phyloP scores from a whole-genome alignment of 1,140 invertebrate genomes.

The Brachionus rotundiformis region DNA sequence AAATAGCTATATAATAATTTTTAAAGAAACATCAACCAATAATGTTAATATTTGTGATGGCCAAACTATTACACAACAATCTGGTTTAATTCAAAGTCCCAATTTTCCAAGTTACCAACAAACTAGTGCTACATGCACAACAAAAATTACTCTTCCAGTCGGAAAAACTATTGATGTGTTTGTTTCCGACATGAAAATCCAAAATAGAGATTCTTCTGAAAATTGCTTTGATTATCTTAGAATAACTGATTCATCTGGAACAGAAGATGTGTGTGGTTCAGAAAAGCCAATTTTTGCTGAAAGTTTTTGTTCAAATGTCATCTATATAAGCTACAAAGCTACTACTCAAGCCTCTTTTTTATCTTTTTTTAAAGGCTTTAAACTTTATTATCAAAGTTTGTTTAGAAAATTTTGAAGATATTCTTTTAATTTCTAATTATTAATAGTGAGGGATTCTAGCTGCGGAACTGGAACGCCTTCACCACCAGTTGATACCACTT shows the following conservation, averaged over 20 bases:
- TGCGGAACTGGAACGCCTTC: constrained; percentile 39
- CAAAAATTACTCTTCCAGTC: constrained; percentile 3
- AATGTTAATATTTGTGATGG: background rate
- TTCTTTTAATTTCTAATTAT: background rate
- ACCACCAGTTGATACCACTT: background rate
- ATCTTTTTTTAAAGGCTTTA: constrained; percentile 16
- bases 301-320: constrained; percentile 15
- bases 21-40: background rate
- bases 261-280: background rate
- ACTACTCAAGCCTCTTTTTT: background rate
- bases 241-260: constrained; percentile 18
- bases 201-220: constrained; percentile 40
- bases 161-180: constrained; percentile 39
- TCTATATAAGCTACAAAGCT: constrained; percentile 41
- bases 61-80: background rate
- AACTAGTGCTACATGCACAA: background rate
- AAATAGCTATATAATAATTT: too few species aligned
- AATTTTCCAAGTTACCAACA: background rate
- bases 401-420: background rate
- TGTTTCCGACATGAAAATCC: constrained; percentile 34
- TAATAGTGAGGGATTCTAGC: constrained; percentile 28
- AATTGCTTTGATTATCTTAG: background rate
- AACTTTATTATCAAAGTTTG: constrained; percentile 40
- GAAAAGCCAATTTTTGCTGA: constrained; percentile 19
- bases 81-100: constrained; percentile 41